These are phyloP conservation scores for Prunella strophiata DNA, from an alignment of 2,797 vertebrate species.

Conservation along the genomic window DNA sequence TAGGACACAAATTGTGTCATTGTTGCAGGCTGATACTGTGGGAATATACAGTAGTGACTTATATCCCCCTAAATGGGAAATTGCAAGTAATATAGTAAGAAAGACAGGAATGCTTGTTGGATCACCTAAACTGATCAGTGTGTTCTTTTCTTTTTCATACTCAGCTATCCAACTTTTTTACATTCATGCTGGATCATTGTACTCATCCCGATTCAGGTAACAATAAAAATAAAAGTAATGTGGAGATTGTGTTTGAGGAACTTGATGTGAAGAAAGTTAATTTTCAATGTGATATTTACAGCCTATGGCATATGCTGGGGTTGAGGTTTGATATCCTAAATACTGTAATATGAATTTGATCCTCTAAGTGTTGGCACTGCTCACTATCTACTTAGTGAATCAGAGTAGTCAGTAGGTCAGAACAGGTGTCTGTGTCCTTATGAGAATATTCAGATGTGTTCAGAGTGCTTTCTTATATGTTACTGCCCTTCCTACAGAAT, in stretches of 20 bases:
- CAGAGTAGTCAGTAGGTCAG: background rate
- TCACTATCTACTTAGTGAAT: background rate
- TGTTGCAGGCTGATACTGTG: background rate
- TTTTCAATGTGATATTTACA: background rate
- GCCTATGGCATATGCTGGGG: accelerated
- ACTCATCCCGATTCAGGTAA: conserved; percentile 83
- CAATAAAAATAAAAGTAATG: background rate
- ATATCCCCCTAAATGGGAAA: background rate
- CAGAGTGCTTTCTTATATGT: background rate
- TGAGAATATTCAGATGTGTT: background rate
- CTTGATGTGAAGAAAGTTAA: background rate
- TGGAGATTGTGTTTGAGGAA: background rate
- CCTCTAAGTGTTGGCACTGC: background rate
- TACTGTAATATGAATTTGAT: background rate
- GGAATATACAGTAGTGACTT: background rate
- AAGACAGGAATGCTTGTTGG: background rate
- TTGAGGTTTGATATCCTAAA: background rate
- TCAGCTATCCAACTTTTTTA: conserved; percentile 94
- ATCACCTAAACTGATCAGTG: conserved; percentile 30
- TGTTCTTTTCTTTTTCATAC: conserved; percentile 62
- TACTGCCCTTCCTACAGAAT: background rate
- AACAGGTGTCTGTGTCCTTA: background rate
- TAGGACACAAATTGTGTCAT: background rate
- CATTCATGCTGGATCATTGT: conserved; percentile 93
- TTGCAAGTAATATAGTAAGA: background rate